Evolutionary conservation across 2,797 vertebrate species (phyloP).

Genomic region (Sternotherus odoratus): DNA sequence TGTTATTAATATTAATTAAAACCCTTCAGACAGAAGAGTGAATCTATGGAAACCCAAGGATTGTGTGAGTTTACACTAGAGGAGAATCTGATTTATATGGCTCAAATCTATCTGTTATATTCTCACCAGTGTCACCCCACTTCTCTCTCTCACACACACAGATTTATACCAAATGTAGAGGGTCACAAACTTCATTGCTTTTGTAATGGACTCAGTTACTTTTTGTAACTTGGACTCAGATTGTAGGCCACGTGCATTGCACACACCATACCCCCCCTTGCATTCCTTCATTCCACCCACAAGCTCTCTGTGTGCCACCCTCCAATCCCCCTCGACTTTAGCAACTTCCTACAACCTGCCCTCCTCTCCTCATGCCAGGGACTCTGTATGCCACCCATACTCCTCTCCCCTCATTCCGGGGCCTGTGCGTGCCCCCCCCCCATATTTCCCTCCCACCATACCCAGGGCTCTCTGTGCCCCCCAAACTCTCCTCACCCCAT

Average conservation of each 20-base stretch:
- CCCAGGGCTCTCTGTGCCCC: too few species aligned
- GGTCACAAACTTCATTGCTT: too few species aligned
- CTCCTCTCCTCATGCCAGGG: neutral
- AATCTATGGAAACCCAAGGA: neutral
- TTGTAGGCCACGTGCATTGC: neutral
- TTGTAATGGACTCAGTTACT: too few species aligned
- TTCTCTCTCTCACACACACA: neutral
- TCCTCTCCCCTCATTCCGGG: too few species aligned
- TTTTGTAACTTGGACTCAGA: too few species aligned
- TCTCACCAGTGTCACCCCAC: neutral
- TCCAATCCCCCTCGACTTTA: neutral
- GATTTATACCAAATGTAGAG: neutral
- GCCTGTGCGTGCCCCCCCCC: too few species aligned
- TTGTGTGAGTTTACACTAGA: rapidly evolving
- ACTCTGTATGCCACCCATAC: too few species aligned
- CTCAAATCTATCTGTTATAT: neutral
- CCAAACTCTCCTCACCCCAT: too few species aligned
- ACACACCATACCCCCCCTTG: neutral
- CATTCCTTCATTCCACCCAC: neutral
- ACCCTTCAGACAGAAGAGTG: neutral
- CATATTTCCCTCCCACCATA: too few species aligned
- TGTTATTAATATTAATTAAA: slow-evolving; percentile 9
- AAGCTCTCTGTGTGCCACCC: neutral
- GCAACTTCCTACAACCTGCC: neutral
- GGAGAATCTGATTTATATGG: neutral